These are phyloP conservation scores for Chaenocephalus aceratus DNA, from an alignment of 2,113 vertebrate genomes.

Conservation along the genomic window DNA sequence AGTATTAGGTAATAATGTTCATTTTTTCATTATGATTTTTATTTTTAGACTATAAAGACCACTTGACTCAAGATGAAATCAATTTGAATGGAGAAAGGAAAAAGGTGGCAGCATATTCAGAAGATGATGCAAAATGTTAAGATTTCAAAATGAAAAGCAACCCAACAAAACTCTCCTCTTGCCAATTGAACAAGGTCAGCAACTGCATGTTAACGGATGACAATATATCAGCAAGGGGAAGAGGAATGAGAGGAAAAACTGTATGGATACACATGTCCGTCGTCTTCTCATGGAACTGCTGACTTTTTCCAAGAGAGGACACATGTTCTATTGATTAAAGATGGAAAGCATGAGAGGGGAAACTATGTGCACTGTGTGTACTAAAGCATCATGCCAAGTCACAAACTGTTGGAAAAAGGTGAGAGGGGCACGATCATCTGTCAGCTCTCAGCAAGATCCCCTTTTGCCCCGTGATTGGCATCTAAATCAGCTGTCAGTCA, in stretches of 20 bases:
- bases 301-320: constrained; percentile 28
- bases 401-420: constrained; percentile 11
- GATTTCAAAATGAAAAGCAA: background rate
- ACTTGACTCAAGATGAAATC: background rate
- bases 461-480: constrained; percentile 8
- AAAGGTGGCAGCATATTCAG: background rate
- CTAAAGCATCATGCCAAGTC: constrained; percentile 28
- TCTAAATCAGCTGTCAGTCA: constrained; percentile 47
- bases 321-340: constrained; percentile 55
- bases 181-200: background rate
- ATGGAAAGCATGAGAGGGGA: constrained; percentile 10
- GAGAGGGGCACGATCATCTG: constrained; percentile 22
- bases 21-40: background rate
- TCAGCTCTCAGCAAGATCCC: constrained; percentile 34
- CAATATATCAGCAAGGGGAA: constrained; percentile 12
- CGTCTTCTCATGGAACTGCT: constrained; percentile 26
- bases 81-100: background rate
- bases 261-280: constrained; percentile 33
- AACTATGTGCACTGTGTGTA: constrained; percentile 22
- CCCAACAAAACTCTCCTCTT: background rate
- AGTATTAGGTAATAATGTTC: too few species aligned
- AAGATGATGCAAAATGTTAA: background rate
- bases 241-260: constrained; percentile 24
- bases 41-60: background rate
- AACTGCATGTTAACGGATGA: constrained; percentile 20